phyloP scores from a whole-genome alignment of 1,140 invertebrate genomes.

The Drosophila takahashii region DNA sequence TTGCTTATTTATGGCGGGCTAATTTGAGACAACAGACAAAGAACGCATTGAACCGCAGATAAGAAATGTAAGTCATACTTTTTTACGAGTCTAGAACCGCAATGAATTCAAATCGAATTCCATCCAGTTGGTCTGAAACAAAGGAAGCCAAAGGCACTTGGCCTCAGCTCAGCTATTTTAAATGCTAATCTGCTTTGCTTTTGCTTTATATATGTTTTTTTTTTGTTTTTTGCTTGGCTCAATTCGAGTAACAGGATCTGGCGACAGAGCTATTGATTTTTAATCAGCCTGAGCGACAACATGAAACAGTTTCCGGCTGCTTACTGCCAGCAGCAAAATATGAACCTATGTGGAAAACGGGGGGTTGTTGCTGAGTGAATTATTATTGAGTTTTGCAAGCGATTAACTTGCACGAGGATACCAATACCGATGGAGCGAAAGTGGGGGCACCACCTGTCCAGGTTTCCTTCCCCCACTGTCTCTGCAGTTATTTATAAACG shows the following conservation, averaged over 20 bases:
- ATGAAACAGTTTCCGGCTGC: slow-evolving; percentile 80
- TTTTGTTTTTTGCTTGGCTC: slow-evolving; percentile 7
- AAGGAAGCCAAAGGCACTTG: slow-evolving; percentile 25
- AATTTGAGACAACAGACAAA: slow-evolving; percentile 40
- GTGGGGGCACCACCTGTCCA: slow-evolving; percentile 28
- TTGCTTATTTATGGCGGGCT: slow-evolving; percentile 21
- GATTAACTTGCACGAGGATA: slow-evolving; percentile 77
- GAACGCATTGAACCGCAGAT: slow-evolving; percentile 55
- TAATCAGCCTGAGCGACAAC: slow-evolving; percentile 73
- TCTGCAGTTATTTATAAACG: slow-evolving; percentile 43
- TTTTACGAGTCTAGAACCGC: slow-evolving; percentile 16
- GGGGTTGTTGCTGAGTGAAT: slow-evolving; percentile 43
- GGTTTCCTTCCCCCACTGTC: slow-evolving; percentile 15
- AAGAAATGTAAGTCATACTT: slow-evolving; percentile 50
- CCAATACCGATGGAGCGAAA: slow-evolving; percentile 28
- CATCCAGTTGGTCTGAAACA: slow-evolving; percentile 33
- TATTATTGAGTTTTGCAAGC: slow-evolving; percentile 84
- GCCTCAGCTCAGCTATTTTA: slow-evolving; percentile 63
- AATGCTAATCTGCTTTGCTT: slow-evolving; percentile 68
- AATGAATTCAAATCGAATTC: slow-evolving; percentile 61
- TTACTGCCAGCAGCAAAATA: slow-evolving; percentile 47
- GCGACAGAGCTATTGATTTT: slow-evolving; percentile 71
- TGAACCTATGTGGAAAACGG: slow-evolving; percentile 12
- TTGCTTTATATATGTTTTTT: slow-evolving; percentile 8
- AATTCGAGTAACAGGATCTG: slow-evolving; percentile 53